Percentiles rank a stretch among this genome's conserved stretches.
Conservation (phyloP, 2,888 invertebrate genomes). For the Sceliomorpha sp. region DNA sequence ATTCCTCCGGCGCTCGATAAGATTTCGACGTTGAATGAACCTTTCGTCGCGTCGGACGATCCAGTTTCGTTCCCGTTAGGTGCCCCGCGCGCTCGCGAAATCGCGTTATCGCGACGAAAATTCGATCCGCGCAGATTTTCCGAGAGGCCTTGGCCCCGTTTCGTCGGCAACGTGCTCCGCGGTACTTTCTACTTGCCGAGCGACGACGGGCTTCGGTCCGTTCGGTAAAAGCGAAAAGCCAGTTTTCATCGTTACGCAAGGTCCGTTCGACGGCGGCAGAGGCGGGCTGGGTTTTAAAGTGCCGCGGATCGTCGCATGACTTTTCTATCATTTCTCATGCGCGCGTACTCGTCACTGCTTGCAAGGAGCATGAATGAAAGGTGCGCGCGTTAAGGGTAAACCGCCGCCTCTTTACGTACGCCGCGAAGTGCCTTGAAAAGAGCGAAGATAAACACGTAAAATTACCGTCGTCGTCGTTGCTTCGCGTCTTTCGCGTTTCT, state of each 20-base stretch:
- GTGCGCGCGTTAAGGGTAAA: neutral
- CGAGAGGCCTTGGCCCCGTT: constrained; percentile 64
- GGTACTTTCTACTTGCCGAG: constrained; percentile 34
- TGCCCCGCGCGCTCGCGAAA: no score
- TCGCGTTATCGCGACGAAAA: no score
- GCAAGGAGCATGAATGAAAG: constrained; percentile 6
- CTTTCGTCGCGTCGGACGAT: no score
- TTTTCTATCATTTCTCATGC: neutral
- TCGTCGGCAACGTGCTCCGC: neutral
- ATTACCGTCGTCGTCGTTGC: neutral
- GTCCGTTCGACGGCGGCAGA: constrained; percentile 13
- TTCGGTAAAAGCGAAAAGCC: constrained; percentile 25
- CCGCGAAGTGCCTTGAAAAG: neutral
- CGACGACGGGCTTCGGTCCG: constrained; percentile 1
- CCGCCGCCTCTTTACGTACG: neutral
- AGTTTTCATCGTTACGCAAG: constrained; percentile 25
- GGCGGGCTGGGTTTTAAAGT: no score
- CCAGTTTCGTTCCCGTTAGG: no score
- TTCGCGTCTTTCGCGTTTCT: no score
- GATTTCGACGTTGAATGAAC: no score
- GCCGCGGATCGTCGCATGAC: constrained; percentile 1
- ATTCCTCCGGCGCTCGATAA: no score
- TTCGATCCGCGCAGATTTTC: no score
- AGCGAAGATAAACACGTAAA: constrained; percentile 1
- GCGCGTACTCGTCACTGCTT: constrained; percentile 3